These are phyloP conservation scores for Sisor rabdophorus DNA, from an alignment of 2,113 vertebrate species.

Conservation along the genomic window DNA sequence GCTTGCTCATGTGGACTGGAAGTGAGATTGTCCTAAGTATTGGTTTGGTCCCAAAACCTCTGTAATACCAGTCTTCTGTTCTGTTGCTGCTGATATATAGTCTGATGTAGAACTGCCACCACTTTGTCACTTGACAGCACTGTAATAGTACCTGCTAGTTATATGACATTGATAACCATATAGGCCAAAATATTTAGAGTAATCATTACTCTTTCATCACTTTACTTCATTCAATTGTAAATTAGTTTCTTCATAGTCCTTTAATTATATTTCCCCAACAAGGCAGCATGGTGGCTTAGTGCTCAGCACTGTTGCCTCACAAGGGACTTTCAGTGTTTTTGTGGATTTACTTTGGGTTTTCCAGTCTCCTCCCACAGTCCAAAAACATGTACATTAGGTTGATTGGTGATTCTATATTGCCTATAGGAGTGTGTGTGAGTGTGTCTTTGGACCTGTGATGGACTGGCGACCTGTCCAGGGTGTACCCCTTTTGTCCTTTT, in stretches of 20 bases:
- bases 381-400: too few species aligned
- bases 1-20: constrained; percentile 30
- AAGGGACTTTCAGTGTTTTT: too few species aligned
- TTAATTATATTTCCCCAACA: neutral
- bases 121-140: constrained; percentile 2
- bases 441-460: too few species aligned
- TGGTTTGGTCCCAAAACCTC: constrained; percentile 18
- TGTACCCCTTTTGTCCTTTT: too few species aligned
- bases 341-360: too few species aligned
- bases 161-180: neutral
- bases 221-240: neutral
- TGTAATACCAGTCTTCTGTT: constrained; percentile 9
- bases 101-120: constrained; percentile 16
- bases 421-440: too few species aligned
- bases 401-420: too few species aligned
- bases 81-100: neutral
- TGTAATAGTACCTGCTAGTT: neutral
- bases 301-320: too few species aligned
- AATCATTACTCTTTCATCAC: constrained; percentile 10
- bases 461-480: too few species aligned
- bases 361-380: too few species aligned
- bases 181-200: neutral
- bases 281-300: too few species aligned
- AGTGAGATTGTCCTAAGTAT: constrained; percentile 23
- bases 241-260: neutral